Conservation (phyloP, 2,797 vertebrate species). For the Microcaecilia unicolor region DNA sequence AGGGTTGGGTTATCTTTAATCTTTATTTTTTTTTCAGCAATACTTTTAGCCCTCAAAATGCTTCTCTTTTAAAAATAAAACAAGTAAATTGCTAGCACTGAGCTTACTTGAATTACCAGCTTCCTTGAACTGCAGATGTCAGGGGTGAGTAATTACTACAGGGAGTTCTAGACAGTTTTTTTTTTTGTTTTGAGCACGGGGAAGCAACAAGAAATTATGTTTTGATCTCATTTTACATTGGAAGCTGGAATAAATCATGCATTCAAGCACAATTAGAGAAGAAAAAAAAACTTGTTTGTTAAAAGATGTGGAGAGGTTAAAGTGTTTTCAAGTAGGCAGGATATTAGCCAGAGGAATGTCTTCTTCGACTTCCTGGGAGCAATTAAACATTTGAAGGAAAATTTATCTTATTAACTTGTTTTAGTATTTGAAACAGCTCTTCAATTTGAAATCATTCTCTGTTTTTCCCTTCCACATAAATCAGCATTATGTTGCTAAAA, state of each 20-base stretch:
- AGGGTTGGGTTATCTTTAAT: no score
- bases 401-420: conserved; percentile 1
- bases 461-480: conserved; percentile 8
- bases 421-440: conserved; percentile 3
- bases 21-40: no score
- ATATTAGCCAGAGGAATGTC: background rate
- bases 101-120: conserved; percentile 8
- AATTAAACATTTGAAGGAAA: conserved; percentile 6
- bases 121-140: background rate
- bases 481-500: background rate
- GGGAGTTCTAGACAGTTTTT: background rate
- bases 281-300: background rate
- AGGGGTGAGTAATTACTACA: conserved; percentile 4
- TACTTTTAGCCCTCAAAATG: no score
- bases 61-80: no score
- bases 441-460: background rate
- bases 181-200: conserved; percentile 12
- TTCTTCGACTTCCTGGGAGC: background rate
- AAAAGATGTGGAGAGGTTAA: background rate
- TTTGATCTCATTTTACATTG: conserved; percentile 1
- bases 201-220: background rate
- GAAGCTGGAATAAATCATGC: background rate
- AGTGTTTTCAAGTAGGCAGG: background rate
- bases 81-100: background rate
- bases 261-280: background rate